Evolutionary conservation across 2,888 invertebrate genomes (phyloP).

Genomic region (Portevinia maculata): DNA sequence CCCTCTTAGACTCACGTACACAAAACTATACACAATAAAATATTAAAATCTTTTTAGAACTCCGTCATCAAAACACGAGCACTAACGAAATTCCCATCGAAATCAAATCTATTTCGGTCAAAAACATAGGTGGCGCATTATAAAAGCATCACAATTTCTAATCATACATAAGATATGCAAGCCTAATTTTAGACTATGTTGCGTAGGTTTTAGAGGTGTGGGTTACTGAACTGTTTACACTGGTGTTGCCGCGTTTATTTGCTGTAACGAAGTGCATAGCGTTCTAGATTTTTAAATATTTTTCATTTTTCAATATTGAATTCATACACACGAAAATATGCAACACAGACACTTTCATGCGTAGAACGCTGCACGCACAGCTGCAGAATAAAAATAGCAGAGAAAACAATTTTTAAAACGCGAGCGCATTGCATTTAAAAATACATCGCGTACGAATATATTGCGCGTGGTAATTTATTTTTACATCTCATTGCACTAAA

Average conservation of each 20-base stretch:
- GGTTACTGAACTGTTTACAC: slow-evolving; percentile 66
- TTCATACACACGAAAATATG: slow-evolving; percentile 17
- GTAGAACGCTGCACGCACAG: slow-evolving; percentile 26
- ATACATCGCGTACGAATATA: slow-evolving; percentile 42
- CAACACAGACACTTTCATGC: slow-evolving; percentile 18
- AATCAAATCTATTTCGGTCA: slow-evolving; percentile 49
- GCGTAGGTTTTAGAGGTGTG: slow-evolving; percentile 49
- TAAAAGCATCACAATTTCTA: slow-evolving; percentile 17
- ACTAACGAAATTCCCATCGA: slow-evolving; percentile 13
- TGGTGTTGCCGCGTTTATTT: slow-evolving; percentile 27
- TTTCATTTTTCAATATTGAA: slow-evolving; percentile 17
- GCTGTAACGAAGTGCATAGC: slow-evolving; percentile 3
- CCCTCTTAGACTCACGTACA: slow-evolving; percentile 5
- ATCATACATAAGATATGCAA: slow-evolving; percentile 16
- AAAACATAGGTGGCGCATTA: slow-evolving; percentile 39
- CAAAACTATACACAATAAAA: slow-evolving; percentile 25
- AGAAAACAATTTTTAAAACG: slow-evolving; percentile 26
- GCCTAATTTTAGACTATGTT: slow-evolving; percentile 38
- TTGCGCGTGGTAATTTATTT: slow-evolving; percentile 64
- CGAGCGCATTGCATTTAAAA: slow-evolving; percentile 53
- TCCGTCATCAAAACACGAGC: slow-evolving; percentile 33
- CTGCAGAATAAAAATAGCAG: slow-evolving; percentile 35
- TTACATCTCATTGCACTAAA: slow-evolving; percentile 39
- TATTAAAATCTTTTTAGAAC: slow-evolving; percentile 19
- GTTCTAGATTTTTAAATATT: slow-evolving; percentile 51